Evolutionary conservation across 2,797 vertebrate genomes (phyloP), one percentile per base, ranked within the genome.

Genomic region (Petrocephalus schoutedeni): DNA sequence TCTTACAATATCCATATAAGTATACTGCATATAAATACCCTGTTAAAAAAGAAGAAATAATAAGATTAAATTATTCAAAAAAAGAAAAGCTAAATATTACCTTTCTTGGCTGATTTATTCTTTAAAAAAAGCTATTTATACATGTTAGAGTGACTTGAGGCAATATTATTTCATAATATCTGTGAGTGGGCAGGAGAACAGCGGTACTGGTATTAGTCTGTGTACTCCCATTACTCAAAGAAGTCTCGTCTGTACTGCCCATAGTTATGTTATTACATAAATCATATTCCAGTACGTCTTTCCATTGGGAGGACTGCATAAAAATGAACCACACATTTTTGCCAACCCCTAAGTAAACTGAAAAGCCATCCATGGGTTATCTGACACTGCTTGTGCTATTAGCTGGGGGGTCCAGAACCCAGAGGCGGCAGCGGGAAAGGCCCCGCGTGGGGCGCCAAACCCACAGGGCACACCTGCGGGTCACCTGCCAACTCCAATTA

Each of bases 111-210:
- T n/a, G 74, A 80, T 49, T 51, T 45, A 54, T 14, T 56, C 19
- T 45, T 9, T 49, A 7, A 19, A 59, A 56, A 85, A 77, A 58
- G 32, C n/a, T 23, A 56, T 87, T 56, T 5, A 28, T 71, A 64
- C 61, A 41, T 1, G 59, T 19, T 80, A 16, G 3, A 45, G 8
- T 61, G 54, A 21, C 64, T 64, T 59, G 61, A 57, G 12, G 57
- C 53, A 85, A 88, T 88, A 89, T 88, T 89, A 87, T 85, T 90
- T 77, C 89, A 74, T 80, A 54, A 71, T 82, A 59, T 28, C 32
- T 36, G 58, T 14, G 61, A 89, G 91, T 90, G 28, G 90, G 90
- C 87, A 87, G 89, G 86, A 83, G 83, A 89, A 80, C 71, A 59
- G 23, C 21, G 53, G 53, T 77, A 57, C 59, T 77, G 54, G 21